Conservation (phyloP, 2,888 invertebrate species). For the Notodonta ziczac region DNA sequence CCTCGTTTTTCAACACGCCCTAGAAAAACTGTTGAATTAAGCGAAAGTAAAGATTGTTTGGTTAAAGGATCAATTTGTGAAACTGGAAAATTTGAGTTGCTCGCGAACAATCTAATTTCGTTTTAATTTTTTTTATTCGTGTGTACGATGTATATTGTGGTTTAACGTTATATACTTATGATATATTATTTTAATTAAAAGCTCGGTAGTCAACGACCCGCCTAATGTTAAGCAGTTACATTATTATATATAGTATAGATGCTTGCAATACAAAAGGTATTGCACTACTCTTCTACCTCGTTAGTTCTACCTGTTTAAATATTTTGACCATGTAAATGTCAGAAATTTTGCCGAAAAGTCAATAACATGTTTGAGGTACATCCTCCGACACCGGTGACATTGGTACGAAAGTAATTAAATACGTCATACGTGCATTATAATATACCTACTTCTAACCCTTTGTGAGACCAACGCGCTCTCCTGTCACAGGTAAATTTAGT, state of each 20-base stretch:
- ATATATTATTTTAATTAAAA: no score
- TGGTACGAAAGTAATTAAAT: no score
- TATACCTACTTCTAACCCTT: not conserved
- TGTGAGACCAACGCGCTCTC: not conserved
- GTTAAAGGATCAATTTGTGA: constrained; percentile 54
- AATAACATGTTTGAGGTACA: no score
- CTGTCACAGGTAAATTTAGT: constrained; percentile 16
- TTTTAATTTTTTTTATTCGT: constrained; percentile 1
- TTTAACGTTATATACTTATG: not conserved
- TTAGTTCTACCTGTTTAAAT: no score
- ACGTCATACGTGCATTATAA: not conserved
- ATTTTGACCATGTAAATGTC: no score
- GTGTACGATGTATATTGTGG: constrained; percentile 15
- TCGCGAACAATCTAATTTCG: constrained; percentile 44
- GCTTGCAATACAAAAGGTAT: no score
- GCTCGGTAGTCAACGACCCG: no score
- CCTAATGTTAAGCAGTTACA: no score
- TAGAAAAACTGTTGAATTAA: constrained; percentile 61
- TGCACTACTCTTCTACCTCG: no score
- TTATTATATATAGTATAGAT: no score
- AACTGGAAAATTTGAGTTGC: constrained; percentile 46
- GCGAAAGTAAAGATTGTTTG: constrained; percentile 61
- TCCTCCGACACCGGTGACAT: no score
- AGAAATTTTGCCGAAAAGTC: no score
- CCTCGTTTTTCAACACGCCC: constrained; percentile 43